Base-by-base conservation (phyloP, 1,140 invertebrate species). In the Theocolax elegans region DNA sequence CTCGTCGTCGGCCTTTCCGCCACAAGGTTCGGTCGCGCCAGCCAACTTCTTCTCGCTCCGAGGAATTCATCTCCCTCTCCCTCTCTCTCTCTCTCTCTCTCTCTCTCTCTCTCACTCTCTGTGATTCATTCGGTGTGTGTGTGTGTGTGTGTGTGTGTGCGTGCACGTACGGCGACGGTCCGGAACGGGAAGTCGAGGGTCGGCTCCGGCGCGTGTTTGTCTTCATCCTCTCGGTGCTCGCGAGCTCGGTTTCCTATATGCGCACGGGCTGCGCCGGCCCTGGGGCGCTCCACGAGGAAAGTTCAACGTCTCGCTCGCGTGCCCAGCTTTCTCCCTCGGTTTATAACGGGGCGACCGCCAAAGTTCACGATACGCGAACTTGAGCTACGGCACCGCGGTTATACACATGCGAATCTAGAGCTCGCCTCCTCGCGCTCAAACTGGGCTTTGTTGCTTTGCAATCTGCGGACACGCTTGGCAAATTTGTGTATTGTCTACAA, bases 321-420 rank as follows among this genome's bases (percentile, higher is more conserved):
- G 17, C 19, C 42, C 15, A 23, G 44, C 27, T 66, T 42, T 56
- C 38, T 54, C 51, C 40, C 8, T 27, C 51, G 64, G 64, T 56
- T 66, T 56, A 44, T 66, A 66, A 66, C 64, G 64, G 64, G 17
- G 56, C 13, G 15, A 21, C 21, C 31, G n/a, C 35, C 63, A 46
- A 66, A 66, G 64, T 66, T 66, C 64, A 46, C 64, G 64, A 56
- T 58, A n/a, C 21, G 54, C 42, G 29, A 67, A 67, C 42, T 59
- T 59, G 29, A 12, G 53, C 53, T n/a, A 17, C 0, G n/a, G 1
- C n/a, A n/a, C n/a, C n/a, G 27, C n/a, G 25, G 35, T 4, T 35
- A 31, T 51, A 31, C 19, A 10, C 2, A 3, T 13, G 25, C 35
- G 63, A 29, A 15, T 9, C 23, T 49, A 19, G 54, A 58, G 54